These are phyloP conservation scores for Miltochrista miniata DNA, from an alignment of 2,888 invertebrate species.

Conservation along the genomic window DNA sequence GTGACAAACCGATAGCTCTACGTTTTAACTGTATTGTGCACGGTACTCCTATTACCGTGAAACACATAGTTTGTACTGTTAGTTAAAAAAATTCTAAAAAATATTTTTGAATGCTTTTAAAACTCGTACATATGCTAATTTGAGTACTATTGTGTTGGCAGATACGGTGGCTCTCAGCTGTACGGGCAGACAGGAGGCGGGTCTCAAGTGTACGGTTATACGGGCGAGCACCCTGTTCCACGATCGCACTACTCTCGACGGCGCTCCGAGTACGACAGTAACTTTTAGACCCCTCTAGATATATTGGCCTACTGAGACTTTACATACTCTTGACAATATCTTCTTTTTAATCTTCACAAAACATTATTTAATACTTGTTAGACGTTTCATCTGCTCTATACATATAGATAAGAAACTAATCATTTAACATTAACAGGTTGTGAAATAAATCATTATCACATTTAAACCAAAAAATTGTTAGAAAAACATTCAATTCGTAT, in stretches of 20 bases:
- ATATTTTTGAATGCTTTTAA: not conserved
- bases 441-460: conserved; percentile 62
- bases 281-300: conserved; percentile 84
- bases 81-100: not conserved
- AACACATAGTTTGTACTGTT: too few species aligned
- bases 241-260: conserved; percentile 85
- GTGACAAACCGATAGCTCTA: too few species aligned
- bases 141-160: conserved; percentile 28
- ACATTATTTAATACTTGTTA: conserved; percentile 49
- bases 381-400: conserved; percentile 49
- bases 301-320: conserved; percentile 46
- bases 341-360: conserved; percentile 62
- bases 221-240: conserved; percentile 63
- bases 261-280: conserved; percentile 91
- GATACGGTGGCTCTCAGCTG: conserved; percentile 85
- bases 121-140: conserved; percentile 3
- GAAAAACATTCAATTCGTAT: conserved; percentile 48
- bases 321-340: conserved; percentile 75
- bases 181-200: conserved; percentile 87
- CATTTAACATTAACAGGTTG: conserved; percentile 71
- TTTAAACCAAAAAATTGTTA: conserved; percentile 40
- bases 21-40: too few species aligned
- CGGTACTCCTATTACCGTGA: too few species aligned
- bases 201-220: conserved; percentile 82
- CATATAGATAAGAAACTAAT: conserved; percentile 50